phyloP scores from a whole-genome alignment of 1,140 invertebrate species.

The Apis mellifera region Amel_HAv3.1 CM009937.2:13499501-13500000 shows the following conservation, averaged over 20 bases:
- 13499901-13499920: slow-evolving; percentile 80
- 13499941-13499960: slow-evolving; percentile 79
- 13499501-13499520: slow-evolving; percentile 37
- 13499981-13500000: slow-evolving; percentile 76
- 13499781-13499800: slow-evolving; percentile 71
- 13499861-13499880: slow-evolving; percentile 88
- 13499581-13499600: slow-evolving; percentile 70
- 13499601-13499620: slow-evolving; percentile 79
- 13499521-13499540: slow-evolving; percentile 46
- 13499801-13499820: slow-evolving; percentile 84
- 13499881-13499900: slow-evolving; percentile 81
- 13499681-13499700: slow-evolving; percentile 79
- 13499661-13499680: slow-evolving; percentile 74
- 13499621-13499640: slow-evolving; percentile 78
- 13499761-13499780: slow-evolving; percentile 67
- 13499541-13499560: slow-evolving; percentile 57
- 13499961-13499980: slow-evolving; percentile 79
- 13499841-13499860: slow-evolving; percentile 85
- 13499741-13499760: slow-evolving; percentile 78
- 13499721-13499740: slow-evolving; percentile 78
- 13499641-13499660: slow-evolving; percentile 77
- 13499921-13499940: slow-evolving; percentile 80
- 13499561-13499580: slow-evolving; percentile 64
- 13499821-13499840: slow-evolving; percentile 85
- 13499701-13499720: slow-evolving; percentile 78